These are phyloP conservation scores for Chauna torquata DNA, from an alignment of 2,113 vertebrate species.

Conservation along the genomic window DNA sequence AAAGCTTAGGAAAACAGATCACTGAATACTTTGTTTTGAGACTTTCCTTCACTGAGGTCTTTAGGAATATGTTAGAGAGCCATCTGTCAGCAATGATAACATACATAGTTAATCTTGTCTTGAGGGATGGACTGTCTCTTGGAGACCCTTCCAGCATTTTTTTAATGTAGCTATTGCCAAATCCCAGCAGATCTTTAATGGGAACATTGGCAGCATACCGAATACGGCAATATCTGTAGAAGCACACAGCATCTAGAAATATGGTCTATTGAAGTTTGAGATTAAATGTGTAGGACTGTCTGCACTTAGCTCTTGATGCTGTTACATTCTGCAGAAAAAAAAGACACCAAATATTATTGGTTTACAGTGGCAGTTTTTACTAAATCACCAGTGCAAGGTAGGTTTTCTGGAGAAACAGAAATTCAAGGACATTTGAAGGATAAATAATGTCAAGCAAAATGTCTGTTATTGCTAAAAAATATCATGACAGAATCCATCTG, in stretches of 20 bases:
- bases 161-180: not conserved
- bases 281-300: not conserved
- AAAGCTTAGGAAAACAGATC: not conserved
- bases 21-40: not conserved
- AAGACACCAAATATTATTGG: not conserved
- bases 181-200: slow-evolving; percentile 1
- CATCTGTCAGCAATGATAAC: slow-evolving; percentile 6
- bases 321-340: not conserved
- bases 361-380: not conserved
- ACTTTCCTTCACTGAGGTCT: not conserved
- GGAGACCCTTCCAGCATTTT: not conserved
- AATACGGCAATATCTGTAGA: not conserved
- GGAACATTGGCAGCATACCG: not conserved
- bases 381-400: not conserved
- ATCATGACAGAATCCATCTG: not conserved
- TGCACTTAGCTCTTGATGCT: not conserved
- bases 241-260: not conserved
- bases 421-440: not conserved
- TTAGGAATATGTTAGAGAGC: slow-evolving; percentile 3
- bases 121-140: not conserved
- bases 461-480: not conserved
- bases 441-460: not conserved
- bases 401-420: not conserved
- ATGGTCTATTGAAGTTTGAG: not conserved
- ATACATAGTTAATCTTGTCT: not conserved